A percentile compares a stretch with the other conserved stretches of the same genome.
These are phyloP conservation scores for Sebastolobus alascanus DNA, from an alignment of 2,797 vertebrate genomes.

Conservation along the genomic window DNA sequence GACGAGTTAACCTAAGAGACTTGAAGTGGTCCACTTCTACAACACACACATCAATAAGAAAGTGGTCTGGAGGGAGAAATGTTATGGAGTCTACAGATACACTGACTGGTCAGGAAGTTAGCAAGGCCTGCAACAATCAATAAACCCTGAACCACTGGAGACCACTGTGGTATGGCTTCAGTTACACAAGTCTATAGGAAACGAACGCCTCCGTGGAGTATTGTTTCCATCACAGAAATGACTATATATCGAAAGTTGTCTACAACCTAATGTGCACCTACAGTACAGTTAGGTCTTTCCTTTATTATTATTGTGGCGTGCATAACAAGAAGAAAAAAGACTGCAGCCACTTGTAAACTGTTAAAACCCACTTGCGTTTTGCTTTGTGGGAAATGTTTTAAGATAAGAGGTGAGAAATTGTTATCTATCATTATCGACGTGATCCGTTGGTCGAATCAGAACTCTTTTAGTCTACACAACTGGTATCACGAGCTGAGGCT, in stretches of 20 bases:
- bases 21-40: constrained; percentile 34
- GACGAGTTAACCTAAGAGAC: constrained; percentile 38
- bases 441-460: constrained; percentile 34
- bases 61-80: constrained; percentile 48
- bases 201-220: constrained; percentile 17
- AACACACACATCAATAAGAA: constrained; percentile 51
- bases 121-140: constrained; percentile 61
- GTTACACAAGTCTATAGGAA: constrained; percentile 44
- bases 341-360: background rate
- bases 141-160: constrained; percentile 58
- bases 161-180: constrained; percentile 44
- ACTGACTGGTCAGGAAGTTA: constrained; percentile 62
- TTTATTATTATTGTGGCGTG: background rate
- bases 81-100: constrained; percentile 54
- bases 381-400: constrained; percentile 22
- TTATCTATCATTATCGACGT: constrained; percentile 38
- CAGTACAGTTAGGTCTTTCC: background rate
- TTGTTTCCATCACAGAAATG: constrained; percentile 12
- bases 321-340: background rate
- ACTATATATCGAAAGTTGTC: background rate
- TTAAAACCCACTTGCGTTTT: background rate
- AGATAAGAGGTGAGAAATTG: constrained; percentile 42
- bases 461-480: constrained; percentile 24
- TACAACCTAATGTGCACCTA: background rate
- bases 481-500: constrained; percentile 25